Conservation (phyloP, 2,888 invertebrate genomes). For the Allophyes oxyacanthae region DNA sequence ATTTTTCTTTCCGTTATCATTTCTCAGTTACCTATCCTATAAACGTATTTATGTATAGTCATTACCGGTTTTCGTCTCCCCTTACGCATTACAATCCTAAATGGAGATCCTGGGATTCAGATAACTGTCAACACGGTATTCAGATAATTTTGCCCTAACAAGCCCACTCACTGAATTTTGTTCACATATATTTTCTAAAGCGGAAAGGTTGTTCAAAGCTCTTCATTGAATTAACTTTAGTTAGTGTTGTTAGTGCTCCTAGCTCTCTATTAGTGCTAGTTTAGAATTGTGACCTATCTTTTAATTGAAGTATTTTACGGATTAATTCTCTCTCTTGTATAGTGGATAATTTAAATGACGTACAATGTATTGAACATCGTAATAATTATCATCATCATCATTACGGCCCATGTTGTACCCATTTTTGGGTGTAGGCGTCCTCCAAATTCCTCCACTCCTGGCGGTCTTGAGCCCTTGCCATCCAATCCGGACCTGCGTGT, state of each 20-base stretch:
- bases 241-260: conserved; percentile 16
- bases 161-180: conserved; percentile 12
- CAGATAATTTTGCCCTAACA: conserved; percentile 14
- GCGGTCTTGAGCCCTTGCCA: too few species aligned
- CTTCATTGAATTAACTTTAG: conserved; percentile 35
- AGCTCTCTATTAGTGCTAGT: conserved; percentile 8
- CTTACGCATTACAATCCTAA: conserved; percentile 14
- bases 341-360: too few species aligned
- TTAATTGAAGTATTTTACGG: too few species aligned
- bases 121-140: conserved; percentile 18
- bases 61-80: conserved; percentile 7
- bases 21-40: conserved; percentile 1
- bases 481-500: too few species aligned
- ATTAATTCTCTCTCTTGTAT: too few species aligned
- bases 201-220: conserved; percentile 4
- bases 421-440: too few species aligned
- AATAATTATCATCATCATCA: too few species aligned
- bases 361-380: too few species aligned
- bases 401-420: too few species aligned
- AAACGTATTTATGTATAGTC: background rate
- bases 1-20: too few species aligned
- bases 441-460: too few species aligned
- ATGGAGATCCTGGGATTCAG: conserved; percentile 7
- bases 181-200: conserved; percentile 20
- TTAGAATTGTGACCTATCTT: too few species aligned